Evolutionary conservation across 2,113 vertebrate species (phyloP), one percentile per base, ranked within the genome.

Genomic region (Marmota monax): DNA sequence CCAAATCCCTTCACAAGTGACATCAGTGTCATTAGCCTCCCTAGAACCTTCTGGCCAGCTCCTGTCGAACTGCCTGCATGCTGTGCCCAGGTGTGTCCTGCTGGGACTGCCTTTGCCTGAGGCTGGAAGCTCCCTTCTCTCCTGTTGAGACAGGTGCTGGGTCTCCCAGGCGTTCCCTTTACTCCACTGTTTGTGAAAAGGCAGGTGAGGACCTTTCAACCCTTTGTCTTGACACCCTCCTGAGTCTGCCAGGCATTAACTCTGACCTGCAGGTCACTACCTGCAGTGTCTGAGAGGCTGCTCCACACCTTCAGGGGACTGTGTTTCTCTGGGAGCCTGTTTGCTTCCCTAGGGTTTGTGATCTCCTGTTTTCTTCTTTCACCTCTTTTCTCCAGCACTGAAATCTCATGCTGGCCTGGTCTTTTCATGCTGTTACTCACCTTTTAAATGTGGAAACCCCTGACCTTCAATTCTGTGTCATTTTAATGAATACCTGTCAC

Each of bases 21-120:
- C 2, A 4, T 6, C 1, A 25, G 37, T 4, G 9, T 61, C 25
- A 1, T 20, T 10, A 79, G 48, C 39, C 58, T 73, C 53, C 58
- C 42, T 20, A 13, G 42, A 53, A 6, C 56, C 56, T 58, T 17
- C 58, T 42, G 10, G 45, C n/a, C 10, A 6, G 56, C 23, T 67
- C 39, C 51, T 7, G 4, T 29, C 2, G 0, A n/a, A 25, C 61
- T 42, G 18, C 14, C 7, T 0, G 37, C n/a, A 37, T 17, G 65
- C 11, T 27, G 74, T 37, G 72, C 32, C 32, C 0, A 34, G 0
- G 37, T 12, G 37, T 23, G 9, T 13, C 18, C 9, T 17, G 39
- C 48, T 32, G 20, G 84, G 63, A 29, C 6, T 5, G 18, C 4
- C 61, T 39, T 65, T 23, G 73, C 67, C 53, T 5, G 27, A 72